These are phyloP conservation scores for Colletes gigas DNA, from an alignment of 1,140 invertebrate species.

Conservation along the genomic window DNA sequence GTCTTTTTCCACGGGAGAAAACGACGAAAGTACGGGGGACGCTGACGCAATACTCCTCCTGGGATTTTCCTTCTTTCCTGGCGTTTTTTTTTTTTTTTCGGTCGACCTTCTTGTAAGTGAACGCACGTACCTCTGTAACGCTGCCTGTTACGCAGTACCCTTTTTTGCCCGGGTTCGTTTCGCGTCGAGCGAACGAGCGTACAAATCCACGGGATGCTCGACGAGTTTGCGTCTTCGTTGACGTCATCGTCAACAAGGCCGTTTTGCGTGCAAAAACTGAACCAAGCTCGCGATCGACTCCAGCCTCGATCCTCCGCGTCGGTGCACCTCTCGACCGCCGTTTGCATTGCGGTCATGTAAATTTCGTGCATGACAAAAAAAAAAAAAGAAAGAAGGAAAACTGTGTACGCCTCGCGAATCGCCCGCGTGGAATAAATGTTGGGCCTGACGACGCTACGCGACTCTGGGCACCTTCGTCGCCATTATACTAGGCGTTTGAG, in stretches of 20 bases:
- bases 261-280: conserved; percentile 50
- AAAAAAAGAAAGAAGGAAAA: neutral
- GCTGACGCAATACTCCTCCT: conserved; percentile 42
- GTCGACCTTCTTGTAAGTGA: conserved; percentile 63
- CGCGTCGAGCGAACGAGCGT: conserved; percentile 27
- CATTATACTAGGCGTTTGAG: too few species aligned
- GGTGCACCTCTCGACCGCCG: neutral
- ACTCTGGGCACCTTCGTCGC: neutral
- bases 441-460: neutral
- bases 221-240: conserved; percentile 45
- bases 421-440: neutral
- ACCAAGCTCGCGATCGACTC: conserved; percentile 21
- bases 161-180: conserved; percentile 54
- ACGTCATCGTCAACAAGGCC: conserved; percentile 46
- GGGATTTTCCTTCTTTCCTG: conserved; percentile 58
- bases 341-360: conserved; percentile 18
- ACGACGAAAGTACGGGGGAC: neutral
- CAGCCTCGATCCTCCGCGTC: neutral
- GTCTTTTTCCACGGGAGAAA: neutral
- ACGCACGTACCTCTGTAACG: conserved; percentile 69
- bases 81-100: conserved; percentile 62
- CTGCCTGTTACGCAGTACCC: conserved; percentile 68
- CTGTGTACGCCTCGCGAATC: neutral
- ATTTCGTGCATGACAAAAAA: neutral
- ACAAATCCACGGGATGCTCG: conserved; percentile 47